phyloP scores from a whole-genome alignment of 2,113 vertebrate genomes.

The Puffinus mauretanicus region DNA sequence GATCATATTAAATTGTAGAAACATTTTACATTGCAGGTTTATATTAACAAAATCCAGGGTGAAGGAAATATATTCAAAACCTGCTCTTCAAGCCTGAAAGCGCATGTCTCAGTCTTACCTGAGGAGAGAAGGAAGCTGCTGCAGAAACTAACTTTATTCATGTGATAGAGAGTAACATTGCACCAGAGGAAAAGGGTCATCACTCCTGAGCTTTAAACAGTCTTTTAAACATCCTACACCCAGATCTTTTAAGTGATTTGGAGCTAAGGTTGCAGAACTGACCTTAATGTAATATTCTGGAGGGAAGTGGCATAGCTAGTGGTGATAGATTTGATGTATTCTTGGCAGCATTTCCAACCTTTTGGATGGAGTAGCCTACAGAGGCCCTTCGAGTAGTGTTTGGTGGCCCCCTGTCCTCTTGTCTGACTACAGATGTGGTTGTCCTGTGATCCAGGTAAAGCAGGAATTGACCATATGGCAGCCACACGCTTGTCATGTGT shows the following conservation, averaged over 20 bases:
- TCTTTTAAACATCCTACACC: conserved; percentile 11
- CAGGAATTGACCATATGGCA: background rate
- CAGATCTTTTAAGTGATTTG: background rate
- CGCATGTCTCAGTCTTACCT: background rate
- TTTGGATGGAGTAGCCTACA: background rate
- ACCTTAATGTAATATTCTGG: conserved; percentile 14
- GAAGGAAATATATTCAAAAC: conserved; percentile 3
- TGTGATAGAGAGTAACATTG: background rate
- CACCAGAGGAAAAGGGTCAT: conserved; percentile 3
- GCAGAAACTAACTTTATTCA: background rate
- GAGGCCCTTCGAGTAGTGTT: background rate
- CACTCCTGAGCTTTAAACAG: conserved; percentile 23
- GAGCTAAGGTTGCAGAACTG: background rate
- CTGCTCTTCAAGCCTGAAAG: background rate
- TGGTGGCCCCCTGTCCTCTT: background rate
- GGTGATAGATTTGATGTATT: background rate
- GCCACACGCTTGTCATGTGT: background rate
- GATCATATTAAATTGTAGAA: background rate
- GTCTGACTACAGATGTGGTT: background rate
- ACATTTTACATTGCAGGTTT: background rate
- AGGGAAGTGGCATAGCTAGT: background rate
- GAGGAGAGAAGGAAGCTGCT: background rate
- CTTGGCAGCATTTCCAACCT: background rate
- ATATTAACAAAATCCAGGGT: background rate
- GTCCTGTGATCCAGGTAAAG: background rate